Evolutionary conservation across 2,113 vertebrate species (phyloP).

Genomic region (Mugil cephalus): DNA sequence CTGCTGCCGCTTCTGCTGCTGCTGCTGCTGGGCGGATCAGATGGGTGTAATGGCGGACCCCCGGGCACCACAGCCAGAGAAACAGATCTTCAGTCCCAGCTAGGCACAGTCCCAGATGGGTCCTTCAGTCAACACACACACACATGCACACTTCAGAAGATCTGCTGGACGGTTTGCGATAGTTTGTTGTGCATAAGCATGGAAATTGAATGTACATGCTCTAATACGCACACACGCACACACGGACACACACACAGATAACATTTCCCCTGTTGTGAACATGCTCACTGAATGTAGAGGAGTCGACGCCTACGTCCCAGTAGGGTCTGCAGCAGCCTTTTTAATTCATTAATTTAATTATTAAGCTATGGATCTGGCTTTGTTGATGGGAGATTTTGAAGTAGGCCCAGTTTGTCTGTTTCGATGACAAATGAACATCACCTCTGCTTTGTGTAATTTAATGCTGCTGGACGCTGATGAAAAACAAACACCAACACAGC

Average conservation of each 20-base stretch:
- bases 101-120: slow-evolving; percentile 70
- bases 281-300: slow-evolving; percentile 1
- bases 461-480: neutral
- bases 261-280: neutral
- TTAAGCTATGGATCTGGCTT: neutral
- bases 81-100: slow-evolving; percentile 50
- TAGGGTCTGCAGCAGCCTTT: no score
- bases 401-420: slow-evolving; percentile 7
- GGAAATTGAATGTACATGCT: slow-evolving; percentile 25
- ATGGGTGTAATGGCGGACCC: slow-evolving; percentile 56
- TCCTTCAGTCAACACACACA: slow-evolving; percentile 36
- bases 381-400: neutral
- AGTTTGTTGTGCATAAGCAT: slow-evolving; percentile 27
- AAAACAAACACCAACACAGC: slow-evolving; percentile 31
- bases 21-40: slow-evolving; percentile 55
- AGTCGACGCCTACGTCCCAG: neutral
- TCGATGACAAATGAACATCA: slow-evolving; percentile 13
- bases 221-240: slow-evolving; percentile 21
- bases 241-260: slow-evolving; percentile 5
- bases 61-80: slow-evolving; percentile 46
- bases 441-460: neutral
- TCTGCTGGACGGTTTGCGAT: neutral
- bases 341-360: no score
- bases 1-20: slow-evolving; percentile 11
- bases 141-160: slow-evolving; percentile 1